Evolutionary conservation across 2,797 vertebrate genomes (phyloP).

Genomic region (Heliangelus exortis): DNA sequence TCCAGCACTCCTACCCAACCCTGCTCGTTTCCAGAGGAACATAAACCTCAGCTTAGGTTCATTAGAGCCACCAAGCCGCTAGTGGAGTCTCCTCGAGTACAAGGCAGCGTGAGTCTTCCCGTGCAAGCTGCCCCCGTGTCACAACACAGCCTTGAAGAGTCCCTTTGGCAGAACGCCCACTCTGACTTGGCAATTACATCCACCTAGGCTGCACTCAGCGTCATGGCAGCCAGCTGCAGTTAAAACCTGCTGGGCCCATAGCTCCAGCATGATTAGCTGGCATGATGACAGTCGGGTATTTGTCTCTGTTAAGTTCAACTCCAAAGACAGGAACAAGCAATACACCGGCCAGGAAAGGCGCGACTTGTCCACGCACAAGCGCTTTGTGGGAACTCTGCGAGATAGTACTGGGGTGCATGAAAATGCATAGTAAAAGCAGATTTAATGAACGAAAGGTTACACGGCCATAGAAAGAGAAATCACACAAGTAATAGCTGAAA

Average conservation of each 20-base stretch:
- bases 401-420: neutral
- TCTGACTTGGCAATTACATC: neutral
- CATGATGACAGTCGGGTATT: neutral
- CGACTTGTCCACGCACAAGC: neutral
- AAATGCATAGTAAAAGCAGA: neutral
- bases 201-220: neutral
- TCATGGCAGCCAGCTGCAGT: constrained; percentile 53
- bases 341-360: neutral
- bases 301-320: neutral
- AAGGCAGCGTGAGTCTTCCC: neutral
- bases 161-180: neutral
- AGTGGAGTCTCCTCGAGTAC: fast-evolving
- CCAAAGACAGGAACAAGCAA: neutral
- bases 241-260: constrained; percentile 42
- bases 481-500: neutral
- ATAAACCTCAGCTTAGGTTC: neutral
- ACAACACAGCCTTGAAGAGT: constrained; percentile 10
- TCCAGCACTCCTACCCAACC: neutral
- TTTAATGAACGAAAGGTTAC: neutral
- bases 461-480: neutral
- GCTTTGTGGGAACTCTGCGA: neutral
- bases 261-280: constrained; percentile 29
- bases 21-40: neutral
- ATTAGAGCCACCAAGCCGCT: neutral
- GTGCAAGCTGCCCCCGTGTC: neutral